Conservation (phyloP, 1,140 invertebrate genomes). For the Cherax destructor region DNA sequence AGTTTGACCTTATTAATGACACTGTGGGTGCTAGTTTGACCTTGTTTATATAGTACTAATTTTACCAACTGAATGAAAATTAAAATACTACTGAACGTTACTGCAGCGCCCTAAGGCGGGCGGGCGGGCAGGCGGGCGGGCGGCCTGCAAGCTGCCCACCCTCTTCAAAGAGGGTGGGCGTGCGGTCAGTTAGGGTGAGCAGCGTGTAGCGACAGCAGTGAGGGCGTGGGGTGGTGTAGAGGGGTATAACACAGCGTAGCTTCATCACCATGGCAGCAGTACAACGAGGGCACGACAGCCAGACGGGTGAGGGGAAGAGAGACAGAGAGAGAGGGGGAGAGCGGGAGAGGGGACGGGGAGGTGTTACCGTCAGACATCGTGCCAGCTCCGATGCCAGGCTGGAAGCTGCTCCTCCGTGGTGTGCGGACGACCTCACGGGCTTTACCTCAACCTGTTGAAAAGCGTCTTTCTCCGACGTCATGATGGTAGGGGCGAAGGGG, state of each 20-base stretch:
- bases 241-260: neutral
- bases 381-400: neutral
- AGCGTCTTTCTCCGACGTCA: neutral
- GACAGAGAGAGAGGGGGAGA: neutral
- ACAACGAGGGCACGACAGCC: slow-evolving; percentile 11
- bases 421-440: neutral
- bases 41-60: no score
- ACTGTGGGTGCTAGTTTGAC: no score
- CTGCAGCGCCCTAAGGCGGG: no score
- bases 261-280: slow-evolving; percentile 4
- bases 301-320: neutral
- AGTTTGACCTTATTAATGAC: no score
- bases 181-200: neutral
- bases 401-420: neutral
- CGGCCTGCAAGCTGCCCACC: no score
- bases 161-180: no score
- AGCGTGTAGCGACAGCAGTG: slow-evolving; percentile 3
- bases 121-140: no score
- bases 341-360: neutral
- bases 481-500: neutral
- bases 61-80: no score
- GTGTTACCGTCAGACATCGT: neutral
- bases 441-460: neutral
- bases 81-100: no score
- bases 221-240: neutral